Evolutionary conservation across 2,888 invertebrate species (phyloP), one percentile per base, ranked within the genome.

Genomic region (Agrotis segetum): DNA sequence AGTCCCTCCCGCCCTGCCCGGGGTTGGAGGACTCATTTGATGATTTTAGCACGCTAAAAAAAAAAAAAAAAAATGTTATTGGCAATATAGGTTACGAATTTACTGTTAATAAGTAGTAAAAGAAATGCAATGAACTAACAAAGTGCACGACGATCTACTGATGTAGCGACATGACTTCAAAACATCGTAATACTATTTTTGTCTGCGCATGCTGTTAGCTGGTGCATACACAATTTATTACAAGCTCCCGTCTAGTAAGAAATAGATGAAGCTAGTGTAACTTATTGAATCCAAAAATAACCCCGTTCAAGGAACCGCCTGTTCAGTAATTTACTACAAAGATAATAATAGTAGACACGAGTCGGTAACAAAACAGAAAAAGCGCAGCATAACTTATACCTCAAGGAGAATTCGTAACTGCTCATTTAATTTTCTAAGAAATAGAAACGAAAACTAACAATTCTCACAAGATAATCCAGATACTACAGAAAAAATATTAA

Each of bases 231-330:
- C 46, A 62, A 69, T 62, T 47, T 58, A 77, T 69, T 52, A 68
- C 34, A 16, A 61, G 61, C 69, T 50, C 24, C 34, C 24, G 11
- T 24, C 19, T 40, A 6, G 46, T 76, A 50, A 34, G 14, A 60
- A 55, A 76, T 56, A 74, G 50, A 76, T 50, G 49, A 52, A 77
- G 56, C 50, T 61, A 69, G 46, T 50, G 44, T 56, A 40, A 74
- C 55, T 56, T 74, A 60, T 49, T 59, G 49, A 50, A 16, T 61
- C 70, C 21, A 50, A 47, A 58, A 69, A 77, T 77, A 77, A 6
- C 1, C 19, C 56, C n/a, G 56, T 50, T 16, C 67, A n/a, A 56
- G 34, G 49, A 21, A 19, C 40, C 46, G 17, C 16, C 59, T 52
- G n/a, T 52, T 47, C 44, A 2, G 11, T 58, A 52, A 40, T 53